Conservation (phyloP, 2,797 vertebrate genomes). For the Onychomys arenicola region DNA sequence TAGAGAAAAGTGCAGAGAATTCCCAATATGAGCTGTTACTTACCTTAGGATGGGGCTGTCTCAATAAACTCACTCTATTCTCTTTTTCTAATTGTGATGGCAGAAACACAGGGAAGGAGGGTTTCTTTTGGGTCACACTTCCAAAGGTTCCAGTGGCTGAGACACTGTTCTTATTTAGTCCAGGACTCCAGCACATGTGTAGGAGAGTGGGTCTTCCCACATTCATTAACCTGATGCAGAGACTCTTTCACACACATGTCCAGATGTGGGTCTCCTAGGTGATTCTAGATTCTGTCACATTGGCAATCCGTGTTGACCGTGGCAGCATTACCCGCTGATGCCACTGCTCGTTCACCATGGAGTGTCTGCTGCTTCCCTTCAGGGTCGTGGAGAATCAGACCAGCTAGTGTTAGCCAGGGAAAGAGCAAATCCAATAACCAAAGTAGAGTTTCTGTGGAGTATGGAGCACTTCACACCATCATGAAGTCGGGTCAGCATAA, state of each 20-base stretch:
- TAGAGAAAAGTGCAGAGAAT: background rate
- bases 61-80: background rate
- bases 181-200: background rate
- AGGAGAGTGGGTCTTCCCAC: no score
- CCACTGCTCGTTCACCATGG: no score
- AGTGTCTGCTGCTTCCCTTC: background rate
- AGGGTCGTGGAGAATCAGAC: no score
- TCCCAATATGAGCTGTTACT: accelerated
- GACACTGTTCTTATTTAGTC: background rate
- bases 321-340: background rate
- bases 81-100: background rate
- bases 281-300: background rate
- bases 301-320: background rate
- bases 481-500: background rate
- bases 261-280: background rate
- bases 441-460: background rate
- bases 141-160: background rate
- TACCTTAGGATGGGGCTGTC: background rate
- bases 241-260: background rate
- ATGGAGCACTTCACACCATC: background rate
- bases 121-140: background rate
- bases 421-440: no score
- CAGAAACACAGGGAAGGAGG: background rate
- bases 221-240: background rate
- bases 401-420: background rate